phyloP scores from a whole-genome alignment of 1,140 invertebrate species.

The Drosophila rufa region DNA sequence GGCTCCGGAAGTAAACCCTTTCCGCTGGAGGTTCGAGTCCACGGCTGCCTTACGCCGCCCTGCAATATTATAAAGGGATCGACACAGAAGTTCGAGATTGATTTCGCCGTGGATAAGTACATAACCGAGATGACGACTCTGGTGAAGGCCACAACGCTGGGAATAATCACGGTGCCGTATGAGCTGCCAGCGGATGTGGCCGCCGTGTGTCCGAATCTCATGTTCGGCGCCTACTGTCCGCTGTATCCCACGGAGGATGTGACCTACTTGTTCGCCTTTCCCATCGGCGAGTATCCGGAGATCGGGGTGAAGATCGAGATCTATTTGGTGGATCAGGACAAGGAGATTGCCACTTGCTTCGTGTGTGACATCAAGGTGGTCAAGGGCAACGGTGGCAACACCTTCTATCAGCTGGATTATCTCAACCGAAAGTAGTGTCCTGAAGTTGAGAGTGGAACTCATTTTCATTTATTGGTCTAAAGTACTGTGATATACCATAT shows the following conservation, averaged over 20 bases:
- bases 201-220: conserved; percentile 70
- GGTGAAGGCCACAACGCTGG: conserved; percentile 74
- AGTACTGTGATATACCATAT: conserved; percentile 59
- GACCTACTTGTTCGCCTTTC: conserved; percentile 74
- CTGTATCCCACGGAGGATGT: conserved; percentile 79
- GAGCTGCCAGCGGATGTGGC: conserved; percentile 71
- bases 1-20: conserved; percentile 71
- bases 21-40: conserved; percentile 69
- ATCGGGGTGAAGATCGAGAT: conserved; percentile 78
- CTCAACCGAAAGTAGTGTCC: conserved; percentile 15
- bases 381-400: conserved; percentile 31
- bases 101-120: conserved; percentile 69
- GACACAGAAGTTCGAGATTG: conserved; percentile 63
- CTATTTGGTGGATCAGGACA: conserved; percentile 75
- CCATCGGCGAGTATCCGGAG: conserved; percentile 75
- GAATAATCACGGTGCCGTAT: conserved; percentile 75
- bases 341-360: conserved; percentile 67
- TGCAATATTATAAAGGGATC: conserved; percentile 66
- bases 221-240: conserved; percentile 76
- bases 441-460: not conserved
- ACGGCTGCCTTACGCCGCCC: conserved; percentile 60
- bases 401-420: conserved; percentile 55
- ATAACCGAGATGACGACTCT: conserved; percentile 62
- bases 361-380: conserved; percentile 79
- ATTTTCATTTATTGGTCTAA: conserved; percentile 33